Evolutionary conservation across 2,888 invertebrate species (phyloP), one percentile per base, ranked within the genome.

Genomic region (Leptothorax acervorum): DNA sequence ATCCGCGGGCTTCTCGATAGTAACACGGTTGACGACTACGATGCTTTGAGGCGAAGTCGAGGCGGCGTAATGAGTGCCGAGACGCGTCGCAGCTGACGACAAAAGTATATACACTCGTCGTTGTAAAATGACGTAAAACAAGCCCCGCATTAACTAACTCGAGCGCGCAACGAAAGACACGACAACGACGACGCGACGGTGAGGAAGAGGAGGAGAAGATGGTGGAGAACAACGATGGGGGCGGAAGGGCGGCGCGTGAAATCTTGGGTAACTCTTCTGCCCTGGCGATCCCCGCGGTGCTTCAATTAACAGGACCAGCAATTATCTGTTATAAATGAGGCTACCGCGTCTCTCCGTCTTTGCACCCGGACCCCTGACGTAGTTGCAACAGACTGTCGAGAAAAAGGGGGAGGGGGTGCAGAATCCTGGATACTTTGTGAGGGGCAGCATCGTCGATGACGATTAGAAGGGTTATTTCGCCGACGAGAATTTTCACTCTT

Each of bases 321-420:
- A 93, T 93, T 93, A 93, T 93, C 93, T 92, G 92, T 93, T 93
- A 93, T 92, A 93, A 93, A 93, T 93, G 92, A 93, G 91, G 88
- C 91, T 75, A 82, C 86, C 82, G 85, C 81, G 88, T 53, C 53
- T 63, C 60, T 85, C 85, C 85, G 88, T 91, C 92, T 92, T 92
- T 92, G 90, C 87, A 82, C 81, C 85, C 85, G 86, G 85, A 89
- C 87, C 81, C 85, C 85, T 85, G 85, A 89, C 87, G 87, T 78
- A 78, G 71, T 86, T 86, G 84, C 84, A 84, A 83, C 89, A 88
- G 91, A 86, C 89, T 88, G 87, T 88, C 86, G 74, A 45, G 75
- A 31, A 23, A 18, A 42, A 48, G 15, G 28, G 28, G 3, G 28
- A 28, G 6, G 23, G 42, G 4, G 11, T 51, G 28, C 60, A 60